Evolutionary conservation across 1,140 invertebrate species (phyloP).

Genomic region (Zaprionus inermis): DNA sequence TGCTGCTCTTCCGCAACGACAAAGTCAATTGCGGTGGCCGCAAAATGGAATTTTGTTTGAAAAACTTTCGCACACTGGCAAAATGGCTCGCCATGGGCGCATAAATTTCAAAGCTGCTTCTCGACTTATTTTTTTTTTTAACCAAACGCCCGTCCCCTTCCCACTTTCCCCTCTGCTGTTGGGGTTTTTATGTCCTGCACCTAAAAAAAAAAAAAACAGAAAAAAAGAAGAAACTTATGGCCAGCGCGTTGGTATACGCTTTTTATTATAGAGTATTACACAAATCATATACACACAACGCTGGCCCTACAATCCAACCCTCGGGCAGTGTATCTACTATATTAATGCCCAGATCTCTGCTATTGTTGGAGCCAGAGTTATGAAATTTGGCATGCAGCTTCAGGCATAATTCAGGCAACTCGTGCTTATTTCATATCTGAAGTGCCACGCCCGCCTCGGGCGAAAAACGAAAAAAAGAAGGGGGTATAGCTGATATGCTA

Average conservation of each 20-base stretch:
- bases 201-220: not conserved
- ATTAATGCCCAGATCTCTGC: not conserved
- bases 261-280: conserved; percentile 6
- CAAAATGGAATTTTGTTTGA: conserved; percentile 70
- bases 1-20: conserved; percentile 55
- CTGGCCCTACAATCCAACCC: too few relatives aligned
- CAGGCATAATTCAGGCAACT: not conserved
- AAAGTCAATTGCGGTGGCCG: conserved; percentile 73
- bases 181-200: conserved; percentile 8
- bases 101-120: conserved; percentile 68
- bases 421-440: not conserved
- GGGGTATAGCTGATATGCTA: not conserved
- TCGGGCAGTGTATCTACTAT: not conserved
- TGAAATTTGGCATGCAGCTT: not conserved
- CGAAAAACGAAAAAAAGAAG: not conserved
- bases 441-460: not conserved
- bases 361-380: not conserved
- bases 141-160: not conserved
- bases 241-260: not conserved
- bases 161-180: conserved; percentile 9
- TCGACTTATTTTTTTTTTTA: conserved; percentile 27
- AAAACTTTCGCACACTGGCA: conserved; percentile 64
- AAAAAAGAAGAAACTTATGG: not conserved
- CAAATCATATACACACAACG: conserved; percentile 7
- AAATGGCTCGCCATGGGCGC: conserved; percentile 75